Evolutionary conservation across 2,113 vertebrate genomes (phyloP), one percentile per base, ranked within the genome.

Genomic region (Lampris megalopsis): DNA sequence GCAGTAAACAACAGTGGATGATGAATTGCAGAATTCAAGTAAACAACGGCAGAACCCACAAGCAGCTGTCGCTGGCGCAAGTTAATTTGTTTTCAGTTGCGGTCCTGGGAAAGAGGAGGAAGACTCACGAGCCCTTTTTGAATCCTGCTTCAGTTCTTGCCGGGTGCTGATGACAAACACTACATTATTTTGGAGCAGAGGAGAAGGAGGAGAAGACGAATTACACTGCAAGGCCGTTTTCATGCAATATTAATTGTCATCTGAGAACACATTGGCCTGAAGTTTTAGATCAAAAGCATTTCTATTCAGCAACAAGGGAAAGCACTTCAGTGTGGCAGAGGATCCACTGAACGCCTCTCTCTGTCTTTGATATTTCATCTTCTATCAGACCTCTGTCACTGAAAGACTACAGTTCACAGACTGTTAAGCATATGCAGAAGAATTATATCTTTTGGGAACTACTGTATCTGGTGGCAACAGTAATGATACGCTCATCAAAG

Each of bases 201-300:
- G 77, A 67, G 6, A 24, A 24, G 7, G 43, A 36, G 47, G 9
- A 52, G 9, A 81, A 68, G 75, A 54, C 3, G 68, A 80, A 84
- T 54, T 80, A 67, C 82, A 81, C 89, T 74, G 86, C 70, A 77
- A 80, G 86, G 90, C 90, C 88, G 78, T 83, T 88, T 84, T 83
- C 81, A 89, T 93, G 89, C 87, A 91, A 91, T 89, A 92, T 93
- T 94, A 89, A 91, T 90, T 83, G 87, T 92, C 84, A 85, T 91
- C 82, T 75, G 84, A 89, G 88, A 86, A 83, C 79, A 85, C 81
- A 70, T 78, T 38, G 45, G 84, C 80, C 87, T 88, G 73, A 75
- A 88, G 88, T 87, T 90, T 91, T 45, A 92, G 88, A 93, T 93
- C 92, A 92, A 92, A 93, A 75, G 87, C 77, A 80, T 86, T 89